Evolutionary conservation across 2,113 vertebrate species (phyloP), one percentile per base, ranked within the genome.

Genomic region (Ophiodon elongatus): DNA sequence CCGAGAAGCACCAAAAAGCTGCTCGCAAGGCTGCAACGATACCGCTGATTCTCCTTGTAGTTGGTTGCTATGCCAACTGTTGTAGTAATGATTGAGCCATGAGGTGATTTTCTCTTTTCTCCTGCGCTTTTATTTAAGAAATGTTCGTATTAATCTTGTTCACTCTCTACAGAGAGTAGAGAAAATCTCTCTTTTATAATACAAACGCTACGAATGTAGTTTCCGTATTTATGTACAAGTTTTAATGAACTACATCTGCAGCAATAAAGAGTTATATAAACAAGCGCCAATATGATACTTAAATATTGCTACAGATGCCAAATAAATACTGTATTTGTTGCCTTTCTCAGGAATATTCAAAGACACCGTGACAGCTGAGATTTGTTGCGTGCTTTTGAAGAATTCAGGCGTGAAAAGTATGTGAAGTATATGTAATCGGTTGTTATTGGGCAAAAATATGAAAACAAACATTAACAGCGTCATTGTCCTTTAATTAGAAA

Each of bases 51-150:
- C 39, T 72, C 54, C 41, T 80, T 14, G 67, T 77, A 19, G 41
- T 25, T 23, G 11, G 84, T 88, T 87, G 56, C 76, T n/a, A 57
- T 84, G 73, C 47, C 72, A 84, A 86, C 79, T 31, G 9, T 50
- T 64, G 45, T 41, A 13, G 45, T 83, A 9, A 39, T 57, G 41
- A 31, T 13, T 4, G 19, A 50, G 27, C 37, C n/a, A n/a, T n/a
- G n/a, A 5, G 35, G 35, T 37, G 6, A 37, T 37, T 7, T 37
- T 4, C 54, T 17, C 27, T 43, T 10, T 11, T 23, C 25, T n/a
- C n/a, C n/a, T n/a, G n/a, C n/a, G n/a, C n/a, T 59, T 74, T 82
- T 9, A 2, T 57, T 52, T 9, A 23, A 45, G 57, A 82, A 52
- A 73, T 63, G 15, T 37, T 82, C 7, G 60, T 1, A 73, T n/a